Base-by-base conservation (phyloP, 2,888 invertebrate genomes). In the Prosopocoilus inquinatus region DNA sequence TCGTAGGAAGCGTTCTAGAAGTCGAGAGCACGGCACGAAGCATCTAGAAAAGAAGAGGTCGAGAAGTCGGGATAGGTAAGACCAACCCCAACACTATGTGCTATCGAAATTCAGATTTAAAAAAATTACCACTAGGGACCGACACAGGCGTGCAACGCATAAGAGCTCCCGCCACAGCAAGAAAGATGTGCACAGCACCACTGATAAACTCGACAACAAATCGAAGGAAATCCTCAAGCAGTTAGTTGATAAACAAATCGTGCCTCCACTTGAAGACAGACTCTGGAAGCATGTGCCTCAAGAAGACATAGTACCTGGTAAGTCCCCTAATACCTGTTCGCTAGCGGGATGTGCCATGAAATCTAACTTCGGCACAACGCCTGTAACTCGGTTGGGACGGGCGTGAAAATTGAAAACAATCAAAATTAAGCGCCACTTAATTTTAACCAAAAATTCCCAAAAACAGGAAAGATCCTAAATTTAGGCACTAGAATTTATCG, bases 251-350 rank as follows among this genome's bases (percentile, higher is more conserved):
- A 78, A 74, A 58, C 76, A 78, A 64, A 77, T 78, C 57, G 76
- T 76, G 1, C 75, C 75, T 2, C 77, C 81, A 0, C 74, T 81
- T 33, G 82, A 82, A 59, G 81, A 82, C 59, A 68, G 79, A 3
- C 64, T 82, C 1, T 82, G 82, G 81, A 80, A 80, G 34, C 81
- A 82, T 60, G 79, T 81, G 3, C 71, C 73, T 4, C 75, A 76
- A 60, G 77, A 77, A 28, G 78, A 77, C 60, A 69, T 75, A 38
- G 57, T 74, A 3, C 74, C 74, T 58, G 70, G 73, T 74, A 64
- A 41, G 9, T n/a, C 13, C 9, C n/a, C 9, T 12, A 38, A n/a
- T n/a, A n/a, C n/a, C n/a, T n/a, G n/a, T n/a, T n/a, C n/a, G n/a
- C n/a, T n/a, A n/a, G n/a, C n/a, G n/a, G n/a, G n/a, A n/a, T n/a